Evolutionary conservation across 2,113 vertebrate species (phyloP), one percentile per base, ranked within the genome.

Genomic region (Zosterops pallidus): DNA sequence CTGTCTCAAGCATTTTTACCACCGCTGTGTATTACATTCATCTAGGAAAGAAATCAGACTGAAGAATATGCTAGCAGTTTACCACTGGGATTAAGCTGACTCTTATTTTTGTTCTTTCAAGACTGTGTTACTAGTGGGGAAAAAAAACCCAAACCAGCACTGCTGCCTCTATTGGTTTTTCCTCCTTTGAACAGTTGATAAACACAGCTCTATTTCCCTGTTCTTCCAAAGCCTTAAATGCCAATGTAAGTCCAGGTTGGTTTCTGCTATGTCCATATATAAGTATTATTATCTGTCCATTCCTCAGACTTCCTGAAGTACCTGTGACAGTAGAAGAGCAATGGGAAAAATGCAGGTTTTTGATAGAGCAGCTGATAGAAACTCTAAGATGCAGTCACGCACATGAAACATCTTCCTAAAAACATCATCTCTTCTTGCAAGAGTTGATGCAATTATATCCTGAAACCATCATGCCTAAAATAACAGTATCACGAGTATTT

Each of bases 21-120:
- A 94, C 86, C 90, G 90, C 57, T 82, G 76, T 33, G 6, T 87
- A 96, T 95, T 97, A 93, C 88, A 94, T 81, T 94, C 92, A 93
- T n/a, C 11, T 83, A 80, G 76, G 79, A 92, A 96, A 96, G 86
- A 93, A 97, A 95, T 87, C 88, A 97, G 89, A 52, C 44, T 88
- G 90, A 95, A 95, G 86, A 96, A 94, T 42, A 96, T 67, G 25
- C 5, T 65, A 93, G 92, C 86, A 94, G 88, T 96, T 96, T 94
- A 86, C 79, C 57, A 88, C 69, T 82, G 89, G 85, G 95, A 96
- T 97, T 96, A 94, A 24, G 96, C 35, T 82, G 70, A 94, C n/a
- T 50, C 76, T 90, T 75, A 86, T 83, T 95, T 92, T 62, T 84
- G 10, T 89, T 95, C 87, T 95, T 91, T 88, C 65, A 94, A 96